phyloP scores from a whole-genome alignment of 2,797 vertebrate species.

The Nasua narica region DNA sequence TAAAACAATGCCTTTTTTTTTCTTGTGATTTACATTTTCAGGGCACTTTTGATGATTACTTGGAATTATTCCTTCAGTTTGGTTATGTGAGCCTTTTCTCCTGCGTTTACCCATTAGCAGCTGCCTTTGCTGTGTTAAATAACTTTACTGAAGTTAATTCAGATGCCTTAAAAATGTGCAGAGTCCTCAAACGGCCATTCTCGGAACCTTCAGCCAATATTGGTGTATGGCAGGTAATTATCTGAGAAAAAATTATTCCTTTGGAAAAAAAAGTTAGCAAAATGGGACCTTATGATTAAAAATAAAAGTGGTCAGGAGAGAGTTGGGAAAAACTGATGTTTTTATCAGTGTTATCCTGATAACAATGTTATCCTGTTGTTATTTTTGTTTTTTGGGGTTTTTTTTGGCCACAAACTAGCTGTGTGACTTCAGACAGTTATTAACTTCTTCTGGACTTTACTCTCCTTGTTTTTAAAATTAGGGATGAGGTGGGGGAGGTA shows the following conservation, averaged over 20 bases:
- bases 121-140: conserved; percentile 95
- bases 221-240: conserved; percentile 97
- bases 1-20: conserved; percentile 23
- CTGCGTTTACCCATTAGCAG: conserved; percentile 96
- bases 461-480: neutral
- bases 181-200: conserved; percentile 95
- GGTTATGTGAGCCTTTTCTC: conserved; percentile 99
- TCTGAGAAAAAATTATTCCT: neutral
- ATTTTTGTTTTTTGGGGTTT: neutral
- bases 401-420: neutral
- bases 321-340: neutral
- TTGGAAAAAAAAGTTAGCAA: neutral
- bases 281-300: neutral
- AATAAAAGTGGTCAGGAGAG: neutral
- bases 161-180: conserved; percentile 97
- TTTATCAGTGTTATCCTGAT: too few relatives aligned
- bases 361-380: neutral
- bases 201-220: conserved; percentile 92
- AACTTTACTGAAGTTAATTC: conserved; percentile 96
- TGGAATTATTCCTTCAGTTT: conserved; percentile 96
- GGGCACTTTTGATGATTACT: conserved; percentile 98
- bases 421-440: neutral
- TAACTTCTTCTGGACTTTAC: neutral
- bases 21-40: conserved; percentile 71
- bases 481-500: neutral